Evolutionary conservation across 2,888 invertebrate genomes (phyloP).

Genomic region (Dicroscelio sp.): DNA sequence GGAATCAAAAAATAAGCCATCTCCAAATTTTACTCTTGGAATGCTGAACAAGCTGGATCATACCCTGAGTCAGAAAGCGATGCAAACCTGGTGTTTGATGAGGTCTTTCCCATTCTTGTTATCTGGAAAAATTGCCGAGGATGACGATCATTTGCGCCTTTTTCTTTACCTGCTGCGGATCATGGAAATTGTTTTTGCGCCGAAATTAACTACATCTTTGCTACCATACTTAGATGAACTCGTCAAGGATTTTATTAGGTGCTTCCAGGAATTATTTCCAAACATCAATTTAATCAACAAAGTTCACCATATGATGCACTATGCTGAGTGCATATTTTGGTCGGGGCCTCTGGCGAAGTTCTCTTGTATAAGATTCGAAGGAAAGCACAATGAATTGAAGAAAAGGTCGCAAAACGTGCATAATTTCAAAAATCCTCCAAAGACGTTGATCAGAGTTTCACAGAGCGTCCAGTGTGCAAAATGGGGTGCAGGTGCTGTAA

Average conservation of each 20-base stretch:
- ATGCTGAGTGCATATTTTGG: constrained; percentile 76
- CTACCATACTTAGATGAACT: constrained; percentile 42
- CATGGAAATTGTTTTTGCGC: constrained; percentile 82
- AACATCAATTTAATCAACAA: constrained; percentile 80
- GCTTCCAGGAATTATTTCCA: constrained; percentile 67
- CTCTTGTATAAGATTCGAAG: constrained; percentile 82
- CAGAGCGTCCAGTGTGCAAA: constrained; percentile 76
- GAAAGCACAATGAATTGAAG: constrained; percentile 76
- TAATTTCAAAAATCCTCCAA: constrained; percentile 80
- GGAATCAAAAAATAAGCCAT: constrained; percentile 72
- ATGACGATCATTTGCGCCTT: constrained; percentile 73
- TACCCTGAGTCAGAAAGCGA: constrained; percentile 76
- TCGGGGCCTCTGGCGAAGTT: constrained; percentile 73
- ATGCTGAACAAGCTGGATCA: constrained; percentile 54
- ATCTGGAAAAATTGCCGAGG: constrained; percentile 68
- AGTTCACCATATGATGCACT: constrained; percentile 79
- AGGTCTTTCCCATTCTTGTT: constrained; percentile 78
- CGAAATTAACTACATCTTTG: constrained; percentile 66
- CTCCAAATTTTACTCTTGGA: constrained; percentile 62
- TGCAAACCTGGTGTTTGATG: constrained; percentile 81
- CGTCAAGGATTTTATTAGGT: constrained; percentile 7
- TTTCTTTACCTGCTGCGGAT: constrained; percentile 74
- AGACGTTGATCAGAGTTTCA: constrained; percentile 73
- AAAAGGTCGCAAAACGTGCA: constrained; percentile 67
- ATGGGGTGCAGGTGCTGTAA: constrained; percentile 73